A percentile compares a stretch with the other conserved stretches of the same genome.
Evolutionary conservation across 2,113 vertebrate species (phyloP).

Genomic region (Corvus hawaiiensis): DNA sequence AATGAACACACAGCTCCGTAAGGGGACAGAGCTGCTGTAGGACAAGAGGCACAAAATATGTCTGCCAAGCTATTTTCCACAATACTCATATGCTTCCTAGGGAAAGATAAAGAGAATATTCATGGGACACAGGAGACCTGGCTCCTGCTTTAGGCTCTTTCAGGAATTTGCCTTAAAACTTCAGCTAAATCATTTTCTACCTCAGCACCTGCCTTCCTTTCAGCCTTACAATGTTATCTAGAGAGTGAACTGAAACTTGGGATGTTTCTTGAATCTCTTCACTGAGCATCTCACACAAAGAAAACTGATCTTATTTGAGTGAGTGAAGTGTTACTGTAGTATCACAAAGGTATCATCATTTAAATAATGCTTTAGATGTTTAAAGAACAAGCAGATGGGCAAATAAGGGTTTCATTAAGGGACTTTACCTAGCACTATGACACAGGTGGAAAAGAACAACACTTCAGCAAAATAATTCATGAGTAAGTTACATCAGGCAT

Average conservation of each 20-base stretch:
- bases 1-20: accelerated
- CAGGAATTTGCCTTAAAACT: background rate
- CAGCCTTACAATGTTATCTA: background rate
- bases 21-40: background rate
- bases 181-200: background rate
- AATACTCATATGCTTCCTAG: background rate
- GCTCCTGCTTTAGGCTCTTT: background rate
- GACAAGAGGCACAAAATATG: background rate
- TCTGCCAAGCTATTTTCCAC: background rate
- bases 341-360: background rate
- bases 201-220: background rate
- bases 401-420: background rate
- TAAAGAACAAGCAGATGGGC: background rate
- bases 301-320: accelerated
- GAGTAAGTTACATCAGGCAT: background rate
- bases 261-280: background rate
- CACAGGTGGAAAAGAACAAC: background rate
- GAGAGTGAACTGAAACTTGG: background rate
- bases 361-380: background rate
- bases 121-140: background rate
- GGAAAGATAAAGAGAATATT: background rate
- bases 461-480: background rate
- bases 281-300: background rate
- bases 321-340: background rate
- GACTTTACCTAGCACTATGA: background rate